These are phyloP conservation scores for Clanis bilineata DNA, from an alignment of 2,888 invertebrate genomes.

Conservation along the genomic window DNA sequence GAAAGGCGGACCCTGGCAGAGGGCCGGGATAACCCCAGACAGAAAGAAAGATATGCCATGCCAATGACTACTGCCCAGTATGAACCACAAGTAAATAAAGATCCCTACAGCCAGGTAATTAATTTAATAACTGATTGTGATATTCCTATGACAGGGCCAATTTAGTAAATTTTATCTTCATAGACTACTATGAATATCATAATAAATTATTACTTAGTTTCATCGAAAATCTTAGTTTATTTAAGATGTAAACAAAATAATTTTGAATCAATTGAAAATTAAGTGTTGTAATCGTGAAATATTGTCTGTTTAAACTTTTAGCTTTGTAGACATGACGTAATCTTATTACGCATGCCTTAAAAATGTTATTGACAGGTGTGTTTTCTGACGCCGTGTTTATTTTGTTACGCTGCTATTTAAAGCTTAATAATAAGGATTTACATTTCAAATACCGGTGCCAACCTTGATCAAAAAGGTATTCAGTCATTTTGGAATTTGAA, in stretches of 20 bases:
- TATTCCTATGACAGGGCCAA: no score
- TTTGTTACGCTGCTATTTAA: background rate
- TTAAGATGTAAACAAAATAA: background rate
- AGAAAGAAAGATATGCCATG: no score
- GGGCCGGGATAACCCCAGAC: no score
- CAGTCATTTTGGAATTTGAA: background rate
- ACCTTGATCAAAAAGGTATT: background rate
- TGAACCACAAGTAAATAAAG: no score
- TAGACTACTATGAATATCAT: no score
- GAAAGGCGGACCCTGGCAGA: no score
- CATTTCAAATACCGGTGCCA: background rate
- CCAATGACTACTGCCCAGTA: no score
- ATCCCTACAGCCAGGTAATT: no score
- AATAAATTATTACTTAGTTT: background rate
- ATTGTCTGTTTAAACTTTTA: constrained; percentile 25
- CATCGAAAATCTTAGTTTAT: background rate
- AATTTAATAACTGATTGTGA: no score
- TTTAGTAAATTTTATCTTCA: no score
- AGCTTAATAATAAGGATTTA: background rate
- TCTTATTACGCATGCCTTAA: constrained; percentile 2
- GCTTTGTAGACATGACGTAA: constrained; percentile 24
- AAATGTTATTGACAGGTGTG: constrained; percentile 1
- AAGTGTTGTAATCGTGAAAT: background rate
- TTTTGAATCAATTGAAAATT: background rate
- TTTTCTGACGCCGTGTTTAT: background rate